These are phyloP conservation scores for Apis laboriosa DNA, from an alignment of 1,140 invertebrate species.

Conservation along the genomic window DNA sequence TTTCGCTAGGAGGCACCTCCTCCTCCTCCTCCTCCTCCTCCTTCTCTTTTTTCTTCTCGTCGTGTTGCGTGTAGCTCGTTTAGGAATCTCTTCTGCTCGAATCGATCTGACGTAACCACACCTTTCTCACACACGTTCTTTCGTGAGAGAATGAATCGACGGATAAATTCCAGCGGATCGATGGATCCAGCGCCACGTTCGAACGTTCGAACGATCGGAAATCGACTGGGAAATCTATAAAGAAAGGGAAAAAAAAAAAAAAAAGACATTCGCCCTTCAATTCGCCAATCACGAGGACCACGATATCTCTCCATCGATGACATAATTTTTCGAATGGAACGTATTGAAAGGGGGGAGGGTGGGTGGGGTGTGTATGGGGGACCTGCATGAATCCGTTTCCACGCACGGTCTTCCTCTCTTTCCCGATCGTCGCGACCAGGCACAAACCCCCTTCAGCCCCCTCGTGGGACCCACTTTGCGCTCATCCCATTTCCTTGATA, in stretches of 20 bases:
- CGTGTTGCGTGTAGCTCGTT: conserved; percentile 2
- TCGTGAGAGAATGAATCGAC: neutral
- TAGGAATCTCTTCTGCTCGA: conserved; percentile 6
- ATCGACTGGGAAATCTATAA: neutral
- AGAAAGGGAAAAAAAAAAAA: neutral
- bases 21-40: too few relatives aligned
- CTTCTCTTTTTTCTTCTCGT: conserved; percentile 10
- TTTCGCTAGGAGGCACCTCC: neutral
- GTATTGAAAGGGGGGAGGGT: neutral
- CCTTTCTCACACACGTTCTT: neutral
- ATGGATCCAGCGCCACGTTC: too few relatives aligned
- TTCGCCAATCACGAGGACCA: too few relatives aligned
- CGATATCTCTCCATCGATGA: neutral
- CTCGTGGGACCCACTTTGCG: conserved; percentile 68
- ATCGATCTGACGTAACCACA: neutral
- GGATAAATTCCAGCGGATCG: too few relatives aligned
- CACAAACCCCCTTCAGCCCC: conserved; percentile 53
- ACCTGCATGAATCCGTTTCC: conserved; percentile 46
- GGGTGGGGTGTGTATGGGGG: conserved; percentile 14
- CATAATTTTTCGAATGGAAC: conserved; percentile 1
- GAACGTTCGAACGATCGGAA: too few relatives aligned
- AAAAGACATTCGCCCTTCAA: too few relatives aligned
- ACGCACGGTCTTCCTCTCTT: conserved; percentile 49
- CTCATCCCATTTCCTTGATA: conserved; percentile 80
- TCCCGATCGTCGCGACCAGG: conserved; percentile 42